A percentile compares a stretch with the other conserved stretches of the same genome.
Conservation (phyloP, 64 coral and sea anemone genomes). For the Dendronephthya gigantea region DNA sequence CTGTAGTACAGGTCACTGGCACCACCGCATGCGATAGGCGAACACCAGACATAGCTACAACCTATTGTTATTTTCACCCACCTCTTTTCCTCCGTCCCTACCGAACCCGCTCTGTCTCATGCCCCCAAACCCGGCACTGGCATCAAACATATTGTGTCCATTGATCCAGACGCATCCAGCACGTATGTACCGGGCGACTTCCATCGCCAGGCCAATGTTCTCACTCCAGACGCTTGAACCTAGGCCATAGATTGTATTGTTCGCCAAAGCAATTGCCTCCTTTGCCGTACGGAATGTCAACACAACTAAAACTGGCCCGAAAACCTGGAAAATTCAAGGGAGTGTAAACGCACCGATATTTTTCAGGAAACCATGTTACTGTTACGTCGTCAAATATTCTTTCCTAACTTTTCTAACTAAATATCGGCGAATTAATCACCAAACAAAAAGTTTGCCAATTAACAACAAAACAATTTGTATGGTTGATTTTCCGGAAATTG, state of each 20-base stretch:
- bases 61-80: neutral
- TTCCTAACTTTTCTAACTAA: too few relatives aligned
- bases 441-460: too few relatives aligned
- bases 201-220: conserved; percentile 67
- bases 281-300: conserved; percentile 91
- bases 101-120: conserved; percentile 96
- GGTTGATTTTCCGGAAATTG: too few relatives aligned
- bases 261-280: conserved; percentile 84
- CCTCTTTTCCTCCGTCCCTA: conserved; percentile 90
- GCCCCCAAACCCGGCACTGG: conserved; percentile 88
- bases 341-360: too few relatives aligned
- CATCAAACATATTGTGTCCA: conserved; percentile 97
- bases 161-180: conserved; percentile 91
- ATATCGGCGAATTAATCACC: too few relatives aligned
- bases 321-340: conserved; percentile 42
- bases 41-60: too few relatives aligned
- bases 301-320: conserved; percentile 83
- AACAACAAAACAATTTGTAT: too few relatives aligned
- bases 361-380: too few relatives aligned
- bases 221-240: conserved; percentile 92
- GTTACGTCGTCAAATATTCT: too few relatives aligned
- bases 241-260: conserved; percentile 96
- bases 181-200: conserved; percentile 76
- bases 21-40: too few relatives aligned
- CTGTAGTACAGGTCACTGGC: too few relatives aligned